A percentile compares a stretch with the other conserved stretches of the same genome.
Conservation (phyloP, 2,797 vertebrate genomes). For the Alfaro cultratus region DNA sequence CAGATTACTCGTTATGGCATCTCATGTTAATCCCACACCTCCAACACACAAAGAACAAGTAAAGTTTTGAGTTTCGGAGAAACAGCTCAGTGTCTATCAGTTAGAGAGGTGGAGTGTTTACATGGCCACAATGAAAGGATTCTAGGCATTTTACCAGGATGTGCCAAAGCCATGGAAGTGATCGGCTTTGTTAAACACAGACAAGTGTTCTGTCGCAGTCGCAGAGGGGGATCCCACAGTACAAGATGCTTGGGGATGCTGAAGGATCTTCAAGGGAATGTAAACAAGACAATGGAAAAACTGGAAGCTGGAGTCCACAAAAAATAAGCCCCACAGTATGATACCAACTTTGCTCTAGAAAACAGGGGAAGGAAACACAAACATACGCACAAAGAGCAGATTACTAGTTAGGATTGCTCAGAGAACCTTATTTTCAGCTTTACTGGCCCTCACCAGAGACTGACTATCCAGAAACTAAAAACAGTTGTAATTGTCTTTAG, state of each 20-base stretch:
- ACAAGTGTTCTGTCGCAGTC: neutral
- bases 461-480: neutral
- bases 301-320: neutral
- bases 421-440: neutral
- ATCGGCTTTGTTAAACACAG: conserved; percentile 13
- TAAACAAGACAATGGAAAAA: neutral
- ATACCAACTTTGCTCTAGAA: too few species aligned
- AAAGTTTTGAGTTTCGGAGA: conserved; percentile 39
- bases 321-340: neutral
- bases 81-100: conserved; percentile 6
- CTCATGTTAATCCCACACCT: conserved; percentile 37
- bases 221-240: neutral
- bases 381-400: neutral
- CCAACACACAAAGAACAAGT: conserved; percentile 28
- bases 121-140: neutral
- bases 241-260: neutral
- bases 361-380: neutral
- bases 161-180: neutral
- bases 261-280: neutral
- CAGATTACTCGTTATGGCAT: conserved; percentile 47
- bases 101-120: neutral
- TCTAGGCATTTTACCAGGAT: conserved; percentile 9
- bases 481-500: conserved; percentile 35
- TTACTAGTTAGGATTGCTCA: neutral
- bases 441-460: neutral